Percentiles rank a stretch among this genome's conserved stretches.
Conservation (phyloP, 92 coral and sea anemone species). For the Virgularia gustaviana region DNA sequence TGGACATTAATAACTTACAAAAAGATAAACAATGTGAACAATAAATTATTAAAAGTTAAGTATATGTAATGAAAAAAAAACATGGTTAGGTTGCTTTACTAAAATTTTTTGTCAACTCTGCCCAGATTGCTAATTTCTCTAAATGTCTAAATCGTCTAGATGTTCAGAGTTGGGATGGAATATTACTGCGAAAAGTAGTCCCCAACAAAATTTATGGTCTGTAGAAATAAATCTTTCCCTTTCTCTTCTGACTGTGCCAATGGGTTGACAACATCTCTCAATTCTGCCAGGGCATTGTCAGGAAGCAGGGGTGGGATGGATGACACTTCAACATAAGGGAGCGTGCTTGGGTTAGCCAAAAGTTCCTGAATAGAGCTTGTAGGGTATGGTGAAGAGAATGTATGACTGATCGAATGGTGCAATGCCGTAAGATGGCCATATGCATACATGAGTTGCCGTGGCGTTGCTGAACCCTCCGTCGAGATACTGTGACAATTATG, state of each 20-base stretch:
- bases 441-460: conserved; percentile 28
- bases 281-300: background rate
- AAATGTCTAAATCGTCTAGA: background rate
- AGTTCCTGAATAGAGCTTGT: background rate
- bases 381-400: background rate
- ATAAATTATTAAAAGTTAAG: too few species aligned
- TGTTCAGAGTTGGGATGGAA: too few species aligned
- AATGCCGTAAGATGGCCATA: conserved; percentile 11
- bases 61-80: too few species aligned
- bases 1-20: too few species aligned
- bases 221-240: conserved; percentile 41
- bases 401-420: conserved; percentile 28
- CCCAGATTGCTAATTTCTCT: background rate
- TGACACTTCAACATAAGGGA: background rate
- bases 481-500: conserved; percentile 58
- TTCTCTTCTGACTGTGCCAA: background rate
- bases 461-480: conserved; percentile 38
- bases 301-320: background rate
- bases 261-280: background rate
- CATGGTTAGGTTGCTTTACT: too few species aligned
- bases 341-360: background rate
- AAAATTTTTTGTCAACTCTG: too few species aligned
- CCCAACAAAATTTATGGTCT: conserved; percentile 44
- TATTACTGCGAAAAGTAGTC: too few species aligned
- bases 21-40: too few species aligned